Evolutionary conservation across 2,888 invertebrate genomes (phyloP).

Genomic region (Isoperla grammatica): DNA sequence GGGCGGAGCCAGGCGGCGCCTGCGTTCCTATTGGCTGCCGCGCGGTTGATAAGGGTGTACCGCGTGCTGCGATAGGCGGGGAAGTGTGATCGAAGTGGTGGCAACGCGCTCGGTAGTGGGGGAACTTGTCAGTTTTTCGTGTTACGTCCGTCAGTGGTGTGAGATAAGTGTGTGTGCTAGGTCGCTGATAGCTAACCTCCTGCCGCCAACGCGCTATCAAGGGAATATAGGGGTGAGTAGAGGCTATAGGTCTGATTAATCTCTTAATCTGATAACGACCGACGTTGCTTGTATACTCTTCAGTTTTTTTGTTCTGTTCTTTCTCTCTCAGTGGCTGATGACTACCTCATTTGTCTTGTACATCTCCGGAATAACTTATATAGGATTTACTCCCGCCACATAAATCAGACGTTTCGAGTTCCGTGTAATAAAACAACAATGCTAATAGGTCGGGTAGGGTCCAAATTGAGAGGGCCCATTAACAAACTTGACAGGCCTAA

Average conservation of each 20-base stretch:
- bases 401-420: too few relatives aligned
- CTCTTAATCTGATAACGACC: constrained; percentile 20
- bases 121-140: constrained; percentile 6
- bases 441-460: too few relatives aligned
- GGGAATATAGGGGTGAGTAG: constrained; percentile 17
- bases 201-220: neutral
- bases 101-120: neutral
- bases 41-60: neutral
- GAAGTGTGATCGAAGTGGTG: neutral
- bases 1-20: constrained; percentile 14
- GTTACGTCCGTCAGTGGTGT: constrained; percentile 18
- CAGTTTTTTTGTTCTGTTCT: constrained; percentile 2
- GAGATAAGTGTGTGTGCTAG: constrained; percentile 14
- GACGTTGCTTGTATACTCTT: neutral
- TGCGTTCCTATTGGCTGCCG: neutral
- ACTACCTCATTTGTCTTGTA: neutral
- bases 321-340: neutral
- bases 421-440: too few relatives aligned
- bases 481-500: too few relatives aligned
- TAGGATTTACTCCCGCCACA: too few relatives aligned
- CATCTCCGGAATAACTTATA: neutral
- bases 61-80: neutral
- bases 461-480: too few relatives aligned
- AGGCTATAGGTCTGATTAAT: constrained; percentile 19
- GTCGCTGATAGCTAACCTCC: constrained; percentile 12